A percentile compares a stretch with the other conserved stretches of the same genome.
Evolutionary conservation across 1,140 invertebrate species (phyloP).

Genomic region (Lethocerus indicus): DNA sequence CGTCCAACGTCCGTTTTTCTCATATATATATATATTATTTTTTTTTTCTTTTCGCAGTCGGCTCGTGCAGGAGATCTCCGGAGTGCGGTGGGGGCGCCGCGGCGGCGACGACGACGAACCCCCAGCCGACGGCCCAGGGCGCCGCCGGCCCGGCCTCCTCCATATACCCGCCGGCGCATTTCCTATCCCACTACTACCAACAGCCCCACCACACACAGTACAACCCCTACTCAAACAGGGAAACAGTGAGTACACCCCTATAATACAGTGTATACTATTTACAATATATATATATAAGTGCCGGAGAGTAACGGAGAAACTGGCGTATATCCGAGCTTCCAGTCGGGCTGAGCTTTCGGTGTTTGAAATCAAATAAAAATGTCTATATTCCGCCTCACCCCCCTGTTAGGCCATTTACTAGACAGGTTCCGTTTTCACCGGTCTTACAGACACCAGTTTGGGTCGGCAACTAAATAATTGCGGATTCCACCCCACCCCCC

Average conservation of each 20-base stretch:
- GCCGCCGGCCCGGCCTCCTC: background rate
- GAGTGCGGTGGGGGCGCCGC: slow-evolving; percentile 11
- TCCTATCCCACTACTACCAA: slow-evolving; percentile 18
- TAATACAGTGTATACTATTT: background rate
- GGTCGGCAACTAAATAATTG: too few relatives aligned
- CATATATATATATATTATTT: background rate
- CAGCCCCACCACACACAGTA: slow-evolving; percentile 5
- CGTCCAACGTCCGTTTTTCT: background rate
- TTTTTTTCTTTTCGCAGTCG: background rate
- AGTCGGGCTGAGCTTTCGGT: too few relatives aligned
- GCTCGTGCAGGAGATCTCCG: slow-evolving; percentile 17
- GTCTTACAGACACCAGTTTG: too few relatives aligned
- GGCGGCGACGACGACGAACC: background rate
- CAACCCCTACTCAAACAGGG: slow-evolving; percentile 11
- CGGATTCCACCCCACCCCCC: too few relatives aligned
- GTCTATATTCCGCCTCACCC: too few relatives aligned
- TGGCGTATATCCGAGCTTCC: too few relatives aligned
- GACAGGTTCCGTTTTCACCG: too few relatives aligned
- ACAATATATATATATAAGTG: too few relatives aligned
- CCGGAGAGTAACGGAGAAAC: too few relatives aligned
- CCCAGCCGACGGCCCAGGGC: background rate
- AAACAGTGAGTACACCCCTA: slow-evolving; percentile 8
- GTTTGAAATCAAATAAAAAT: too few relatives aligned
- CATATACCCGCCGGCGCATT: slow-evolving; percentile 16
- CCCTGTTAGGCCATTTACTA: too few relatives aligned